A percentile compares a stretch with the other conserved stretches of the same genome.
Evolutionary conservation across 2,888 invertebrate genomes (phyloP).

Genomic region (Athalia cordata): DNA sequence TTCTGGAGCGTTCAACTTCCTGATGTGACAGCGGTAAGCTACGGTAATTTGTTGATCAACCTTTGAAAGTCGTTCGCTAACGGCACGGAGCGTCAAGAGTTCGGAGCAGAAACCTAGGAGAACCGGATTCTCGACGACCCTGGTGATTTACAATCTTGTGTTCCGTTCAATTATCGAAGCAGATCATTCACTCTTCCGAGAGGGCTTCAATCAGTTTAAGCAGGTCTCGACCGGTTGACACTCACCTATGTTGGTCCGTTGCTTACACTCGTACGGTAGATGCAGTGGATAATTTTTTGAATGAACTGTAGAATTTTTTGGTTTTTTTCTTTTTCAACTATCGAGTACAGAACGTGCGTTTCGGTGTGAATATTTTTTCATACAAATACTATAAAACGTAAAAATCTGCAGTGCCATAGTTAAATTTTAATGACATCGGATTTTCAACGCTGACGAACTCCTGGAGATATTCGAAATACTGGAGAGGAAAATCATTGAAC

Average conservation of each 20-base stretch:
- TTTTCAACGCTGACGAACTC: not conserved
- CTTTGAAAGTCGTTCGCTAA: not conserved
- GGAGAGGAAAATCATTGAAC: not conserved
- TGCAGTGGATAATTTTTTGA: no score
- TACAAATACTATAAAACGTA: not conserved
- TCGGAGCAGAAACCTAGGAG: not conserved
- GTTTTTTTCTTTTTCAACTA: no score
- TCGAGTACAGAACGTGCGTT: no score
- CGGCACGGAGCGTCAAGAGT: not conserved
- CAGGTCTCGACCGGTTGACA: not conserved
- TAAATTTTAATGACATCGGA: not conserved
- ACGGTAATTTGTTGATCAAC: not conserved
- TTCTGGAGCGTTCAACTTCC: no score
- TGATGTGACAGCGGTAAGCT: not conserved
- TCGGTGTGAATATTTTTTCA: not conserved
- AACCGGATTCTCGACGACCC: not conserved
- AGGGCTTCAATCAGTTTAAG: not conserved
- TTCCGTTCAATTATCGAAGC: not conserved
- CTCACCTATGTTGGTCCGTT: not conserved
- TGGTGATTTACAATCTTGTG: not conserved
- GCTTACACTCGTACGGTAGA: no score
- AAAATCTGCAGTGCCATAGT: not conserved
- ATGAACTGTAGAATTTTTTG: no score
- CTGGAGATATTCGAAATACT: not conserved
- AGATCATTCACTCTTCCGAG: not conserved